These are phyloP conservation scores for Carassius carassius DNA, from an alignment of 2,113 vertebrate genomes.

Conservation along the genomic window DNA sequence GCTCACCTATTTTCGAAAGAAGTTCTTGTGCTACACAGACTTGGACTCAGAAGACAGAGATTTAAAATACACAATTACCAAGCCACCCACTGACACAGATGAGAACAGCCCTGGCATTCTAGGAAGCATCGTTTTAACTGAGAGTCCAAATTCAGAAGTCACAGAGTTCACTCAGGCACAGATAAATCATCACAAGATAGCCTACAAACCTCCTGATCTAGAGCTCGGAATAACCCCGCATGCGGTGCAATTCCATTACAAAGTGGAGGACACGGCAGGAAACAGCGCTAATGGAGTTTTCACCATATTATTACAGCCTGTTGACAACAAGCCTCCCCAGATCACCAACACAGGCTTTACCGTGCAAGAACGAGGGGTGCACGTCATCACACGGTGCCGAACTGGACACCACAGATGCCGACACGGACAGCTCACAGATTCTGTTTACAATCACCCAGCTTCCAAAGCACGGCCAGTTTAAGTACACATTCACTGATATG, in stretches of 20 bases:
- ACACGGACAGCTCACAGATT: slow-evolving; percentile 83
- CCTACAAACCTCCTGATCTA: slow-evolving; percentile 86
- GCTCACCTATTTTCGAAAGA: slow-evolving; percentile 84
- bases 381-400: slow-evolving; percentile 81
- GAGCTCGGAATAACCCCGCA: slow-evolving; percentile 90
- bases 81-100: slow-evolving; percentile 86
- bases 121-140: slow-evolving; percentile 86
- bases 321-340: slow-evolving; percentile 91
- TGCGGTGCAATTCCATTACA: slow-evolving; percentile 87
- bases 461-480: slow-evolving; percentile 83
- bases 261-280: slow-evolving; percentile 85
- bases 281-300: slow-evolving; percentile 82
- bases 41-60: slow-evolving; percentile 92
- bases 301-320: slow-evolving; percentile 87
- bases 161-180: slow-evolving; percentile 92
- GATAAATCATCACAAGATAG: slow-evolving; percentile 95
- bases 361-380: slow-evolving; percentile 79
- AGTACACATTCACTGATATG: slow-evolving; percentile 76
- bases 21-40: slow-evolving; percentile 88
- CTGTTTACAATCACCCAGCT: slow-evolving; percentile 84
- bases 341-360: slow-evolving; percentile 91
- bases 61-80: slow-evolving; percentile 82
- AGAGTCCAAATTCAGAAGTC: slow-evolving; percentile 81
- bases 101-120: slow-evolving; percentile 80
- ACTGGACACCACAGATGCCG: slow-evolving; percentile 83